Evolutionary conservation across 2,113 vertebrate species (phyloP).

Genomic region (Seriola aureovittata): DNA sequence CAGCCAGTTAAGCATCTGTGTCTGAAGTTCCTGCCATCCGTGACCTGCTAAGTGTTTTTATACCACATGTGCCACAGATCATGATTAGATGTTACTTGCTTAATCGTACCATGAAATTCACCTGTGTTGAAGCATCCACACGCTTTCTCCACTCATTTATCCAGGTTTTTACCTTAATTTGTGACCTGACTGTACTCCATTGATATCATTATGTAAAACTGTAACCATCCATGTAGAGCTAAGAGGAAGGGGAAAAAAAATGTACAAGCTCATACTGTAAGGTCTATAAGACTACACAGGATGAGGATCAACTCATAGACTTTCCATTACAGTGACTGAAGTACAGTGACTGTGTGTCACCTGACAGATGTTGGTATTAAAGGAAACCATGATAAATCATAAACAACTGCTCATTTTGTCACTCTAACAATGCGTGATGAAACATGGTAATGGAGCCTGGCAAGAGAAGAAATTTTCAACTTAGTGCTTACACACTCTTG

Average conservation of each 20-base stretch:
- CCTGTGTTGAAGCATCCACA: too few species aligned
- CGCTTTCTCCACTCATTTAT: too few species aligned
- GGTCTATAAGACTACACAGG: too few species aligned
- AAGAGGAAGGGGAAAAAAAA: not conserved
- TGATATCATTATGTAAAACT: not conserved
- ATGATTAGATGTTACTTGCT: too few species aligned
- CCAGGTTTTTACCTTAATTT: too few species aligned
- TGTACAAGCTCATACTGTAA: not conserved
- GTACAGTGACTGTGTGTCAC: not conserved
- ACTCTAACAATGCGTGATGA: not conserved
- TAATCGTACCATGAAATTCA: too few species aligned
- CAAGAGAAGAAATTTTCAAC: not conserved
- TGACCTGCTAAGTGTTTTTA: too few species aligned
- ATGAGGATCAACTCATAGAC: too few species aligned
- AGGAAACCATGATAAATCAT: too few species aligned
- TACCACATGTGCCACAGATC: too few species aligned
- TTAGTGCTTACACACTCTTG: not conserved
- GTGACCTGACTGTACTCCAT: not conserved
- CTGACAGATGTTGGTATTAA: not conserved
- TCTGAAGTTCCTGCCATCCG: too few species aligned
- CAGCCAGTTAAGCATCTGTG: too few species aligned
- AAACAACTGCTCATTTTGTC: not conserved
- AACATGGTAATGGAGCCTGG: not conserved
- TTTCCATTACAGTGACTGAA: not conserved
- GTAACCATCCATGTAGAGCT: not conserved